Percentiles rank a stretch among this genome's conserved stretches.
phyloP scores from a whole-genome alignment of 1,140 invertebrate species.

The Hypothenemus hampei region DNA sequence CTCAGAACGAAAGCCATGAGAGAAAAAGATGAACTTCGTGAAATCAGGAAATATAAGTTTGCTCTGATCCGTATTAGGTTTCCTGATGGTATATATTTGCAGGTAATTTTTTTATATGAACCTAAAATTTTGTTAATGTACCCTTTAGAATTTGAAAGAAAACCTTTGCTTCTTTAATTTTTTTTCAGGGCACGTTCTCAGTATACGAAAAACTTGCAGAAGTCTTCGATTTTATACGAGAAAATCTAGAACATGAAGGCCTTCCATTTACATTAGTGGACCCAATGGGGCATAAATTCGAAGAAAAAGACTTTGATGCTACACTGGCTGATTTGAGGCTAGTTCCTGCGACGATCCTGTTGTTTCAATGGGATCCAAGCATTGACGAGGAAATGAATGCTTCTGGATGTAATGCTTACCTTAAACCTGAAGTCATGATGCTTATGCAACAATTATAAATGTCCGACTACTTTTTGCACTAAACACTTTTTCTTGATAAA shows the following conservation, averaged over 20 bases:
- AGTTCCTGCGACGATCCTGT: constrained; percentile 69
- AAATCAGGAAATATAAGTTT: constrained; percentile 78
- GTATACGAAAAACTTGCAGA: constrained; percentile 69
- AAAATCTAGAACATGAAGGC: constrained; percentile 61
- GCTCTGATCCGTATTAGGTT: constrained; percentile 79
- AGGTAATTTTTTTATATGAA: no score
- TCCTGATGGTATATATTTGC: constrained; percentile 79
- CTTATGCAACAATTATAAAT: constrained; percentile 55
- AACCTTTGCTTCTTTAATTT: no score
- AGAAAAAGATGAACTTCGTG: constrained; percentile 76
- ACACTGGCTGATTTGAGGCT: constrained; percentile 65
- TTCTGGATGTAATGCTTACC: constrained; percentile 54
- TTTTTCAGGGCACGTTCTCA: constrained; percentile 71
- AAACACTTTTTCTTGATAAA: neutral
- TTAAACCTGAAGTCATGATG: constrained; percentile 71
- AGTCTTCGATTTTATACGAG: constrained; percentile 67
- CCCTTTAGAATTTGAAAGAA: no score
- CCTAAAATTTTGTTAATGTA: no score
- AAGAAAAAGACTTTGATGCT: constrained; percentile 57
- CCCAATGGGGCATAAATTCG: constrained; percentile 59
- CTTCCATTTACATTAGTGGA: constrained; percentile 61
- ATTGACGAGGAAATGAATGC: constrained; percentile 49
- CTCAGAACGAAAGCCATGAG: constrained; percentile 89
- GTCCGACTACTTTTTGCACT: neutral
- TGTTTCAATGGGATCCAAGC: constrained; percentile 58